These are phyloP conservation scores for Acanthochromis polyacanthus DNA, from an alignment of 2,113 vertebrate genomes.

Conservation along the genomic window DNA sequence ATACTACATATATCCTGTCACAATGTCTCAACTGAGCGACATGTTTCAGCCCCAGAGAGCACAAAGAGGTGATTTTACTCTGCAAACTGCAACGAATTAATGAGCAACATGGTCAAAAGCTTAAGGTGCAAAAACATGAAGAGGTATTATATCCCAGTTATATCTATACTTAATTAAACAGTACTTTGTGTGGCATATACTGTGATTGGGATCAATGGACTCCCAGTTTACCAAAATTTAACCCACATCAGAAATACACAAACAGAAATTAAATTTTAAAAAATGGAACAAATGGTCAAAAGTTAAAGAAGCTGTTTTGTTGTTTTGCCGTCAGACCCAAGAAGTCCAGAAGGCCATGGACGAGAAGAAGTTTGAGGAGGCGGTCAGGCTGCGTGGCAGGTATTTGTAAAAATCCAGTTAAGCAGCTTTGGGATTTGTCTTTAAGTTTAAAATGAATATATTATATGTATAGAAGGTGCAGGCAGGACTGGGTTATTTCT, in stretches of 20 bases:
- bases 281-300: no score
- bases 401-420: conserved; percentile 53
- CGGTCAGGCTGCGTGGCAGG: conserved; percentile 94
- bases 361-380: conserved; percentile 92
- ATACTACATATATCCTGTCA: no score
- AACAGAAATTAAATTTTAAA: not conserved
- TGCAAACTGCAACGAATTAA: no score
- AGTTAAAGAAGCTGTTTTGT: not conserved
- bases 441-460: not conserved
- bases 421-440: no score
- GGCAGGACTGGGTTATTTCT: not conserved
- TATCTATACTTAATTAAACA: no score
- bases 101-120: no score
- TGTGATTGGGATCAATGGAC: not conserved
- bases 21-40: no score
- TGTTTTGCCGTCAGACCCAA: conserved; percentile 87
- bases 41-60: no score
- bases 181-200: no score
- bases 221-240: not conserved
- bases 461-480: not conserved
- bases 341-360: conserved; percentile 99
- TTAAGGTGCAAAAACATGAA: no score
- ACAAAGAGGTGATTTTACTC: no score
- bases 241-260: not conserved
- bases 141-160: no score